These are phyloP conservation scores for Drosophila infuscata DNA, from an alignment of 2,888 invertebrate species.

Conservation along the genomic window DNA sequence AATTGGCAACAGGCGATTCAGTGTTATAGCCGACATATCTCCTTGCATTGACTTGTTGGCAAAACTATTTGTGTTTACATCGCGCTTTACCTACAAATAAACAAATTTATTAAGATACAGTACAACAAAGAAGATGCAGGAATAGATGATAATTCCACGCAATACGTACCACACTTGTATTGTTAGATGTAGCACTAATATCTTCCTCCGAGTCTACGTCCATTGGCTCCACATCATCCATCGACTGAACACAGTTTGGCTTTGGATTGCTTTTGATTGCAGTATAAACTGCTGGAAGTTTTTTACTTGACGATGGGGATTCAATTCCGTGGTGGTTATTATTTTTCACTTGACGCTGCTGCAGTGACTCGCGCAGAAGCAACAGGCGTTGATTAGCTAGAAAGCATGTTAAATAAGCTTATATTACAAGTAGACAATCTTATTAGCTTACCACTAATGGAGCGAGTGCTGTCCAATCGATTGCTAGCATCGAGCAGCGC, in stretches of 20 bases:
- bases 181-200: background rate
- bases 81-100: background rate
- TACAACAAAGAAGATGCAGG: background rate
- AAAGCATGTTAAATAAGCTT: background rate
- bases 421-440: background rate
- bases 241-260: background rate
- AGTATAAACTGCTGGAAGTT: background rate
- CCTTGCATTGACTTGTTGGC: no score
- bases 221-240: background rate
- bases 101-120: background rate
- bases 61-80: background rate
- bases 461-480: background rate
- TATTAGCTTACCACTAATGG: slow-evolving; percentile 9
- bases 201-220: slow-evolving; percentile 31
- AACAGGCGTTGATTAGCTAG: slow-evolving; percentile 57
- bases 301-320: background rate
- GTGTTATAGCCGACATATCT: background rate
- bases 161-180: background rate
- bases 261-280: background rate
- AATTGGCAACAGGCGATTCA: slow-evolving; percentile 4
- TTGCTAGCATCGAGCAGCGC: slow-evolving; percentile 23
- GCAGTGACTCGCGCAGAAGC: slow-evolving; percentile 26
- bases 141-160: background rate
- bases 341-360: slow-evolving; percentile 4
- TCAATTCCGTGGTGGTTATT: slow-evolving; percentile 5